Percentiles rank a stretch among this genome's conserved stretches.
These are phyloP conservation scores for Gallirallus australis DNA, from an alignment of 2,797 vertebrate genomes.

Conservation along the genomic window DNA sequence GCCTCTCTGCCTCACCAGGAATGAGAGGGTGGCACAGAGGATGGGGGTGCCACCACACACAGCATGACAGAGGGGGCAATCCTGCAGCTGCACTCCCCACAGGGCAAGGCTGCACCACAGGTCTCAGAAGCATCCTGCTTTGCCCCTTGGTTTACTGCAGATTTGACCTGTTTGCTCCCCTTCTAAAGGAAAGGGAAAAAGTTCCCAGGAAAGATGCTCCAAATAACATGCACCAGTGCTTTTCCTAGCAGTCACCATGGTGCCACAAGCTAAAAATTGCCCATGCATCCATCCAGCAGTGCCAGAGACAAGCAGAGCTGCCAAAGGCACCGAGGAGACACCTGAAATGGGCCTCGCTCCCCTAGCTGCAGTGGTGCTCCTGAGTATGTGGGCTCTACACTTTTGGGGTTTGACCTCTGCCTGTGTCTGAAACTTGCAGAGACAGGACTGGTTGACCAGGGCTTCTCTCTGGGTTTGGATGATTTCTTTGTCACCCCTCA, in stretches of 20 bases:
- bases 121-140: not conserved
- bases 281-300: not conserved
- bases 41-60: not conserved
- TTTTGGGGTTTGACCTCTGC: not conserved
- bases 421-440: not conserved
- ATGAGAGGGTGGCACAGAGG: not conserved
- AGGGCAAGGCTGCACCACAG: rapidly evolving
- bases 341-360: not conserved
- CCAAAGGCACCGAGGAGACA: not conserved
- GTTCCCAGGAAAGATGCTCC: not conserved
- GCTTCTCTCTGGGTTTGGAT: not conserved
- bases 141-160: not conserved
- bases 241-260: not conserved
- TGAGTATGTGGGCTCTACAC: not conserved
- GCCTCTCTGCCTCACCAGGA: not conserved
- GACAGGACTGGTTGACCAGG: not conserved
- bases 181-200: not conserved
- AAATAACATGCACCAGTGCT: not conserved
- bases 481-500: not conserved
- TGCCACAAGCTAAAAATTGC: not conserved
- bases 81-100: not conserved
- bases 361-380: not conserved
- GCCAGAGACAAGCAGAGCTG: not conserved
- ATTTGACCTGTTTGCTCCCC: not conserved
- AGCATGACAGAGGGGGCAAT: rapidly evolving